These are phyloP conservation scores for Heliocidaris erythrogramma DNA, from an alignment of 35 echinoderm and acorn worm genomes.

Conservation along the genomic window DNA sequence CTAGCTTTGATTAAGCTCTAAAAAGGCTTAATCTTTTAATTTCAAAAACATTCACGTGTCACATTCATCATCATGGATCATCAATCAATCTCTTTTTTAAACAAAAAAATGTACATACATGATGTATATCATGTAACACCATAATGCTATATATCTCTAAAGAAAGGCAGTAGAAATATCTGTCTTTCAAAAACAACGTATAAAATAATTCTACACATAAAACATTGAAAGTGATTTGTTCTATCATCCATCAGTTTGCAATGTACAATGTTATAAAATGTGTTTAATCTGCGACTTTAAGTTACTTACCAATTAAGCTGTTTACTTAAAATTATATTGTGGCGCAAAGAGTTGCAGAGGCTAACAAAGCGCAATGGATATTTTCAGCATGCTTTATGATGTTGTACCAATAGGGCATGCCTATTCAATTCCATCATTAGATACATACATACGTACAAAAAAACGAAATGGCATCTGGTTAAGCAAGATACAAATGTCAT, in stretches of 20 bases:
- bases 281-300: neutral
- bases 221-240: neutral
- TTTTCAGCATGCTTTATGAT: neutral
- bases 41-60: neutral
- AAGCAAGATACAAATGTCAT: neutral
- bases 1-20: neutral
- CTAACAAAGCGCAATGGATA: neutral
- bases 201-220: neutral
- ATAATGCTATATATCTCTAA: neutral
- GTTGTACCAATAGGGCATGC: too few relatives aligned
- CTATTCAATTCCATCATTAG: neutral
- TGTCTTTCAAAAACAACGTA: neutral
- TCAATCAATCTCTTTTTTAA: conserved; percentile 1
- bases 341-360: neutral
- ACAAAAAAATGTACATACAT: conserved; percentile 10
- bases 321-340: neutral
- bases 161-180: conserved; percentile 6
- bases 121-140: neutral
- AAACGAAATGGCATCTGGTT: neutral
- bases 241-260: neutral
- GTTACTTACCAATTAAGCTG: neutral
- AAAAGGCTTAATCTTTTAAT: conserved; percentile 13
- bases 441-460: neutral
- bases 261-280: neutral
- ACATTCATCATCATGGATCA: neutral